These are phyloP conservation scores for Listronotus bonariensis DNA, from an alignment of 1,140 invertebrate genomes.

Conservation along the genomic window DNA sequence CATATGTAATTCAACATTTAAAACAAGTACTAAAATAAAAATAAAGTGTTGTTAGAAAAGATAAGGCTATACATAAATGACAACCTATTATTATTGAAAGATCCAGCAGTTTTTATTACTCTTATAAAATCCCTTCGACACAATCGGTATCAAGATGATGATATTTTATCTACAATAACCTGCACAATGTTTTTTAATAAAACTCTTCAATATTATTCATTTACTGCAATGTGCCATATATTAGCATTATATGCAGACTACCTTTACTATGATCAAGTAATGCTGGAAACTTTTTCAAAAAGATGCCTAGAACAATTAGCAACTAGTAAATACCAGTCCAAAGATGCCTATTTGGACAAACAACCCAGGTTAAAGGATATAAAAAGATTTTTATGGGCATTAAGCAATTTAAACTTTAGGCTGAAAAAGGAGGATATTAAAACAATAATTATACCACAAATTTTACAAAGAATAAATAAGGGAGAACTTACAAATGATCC, in stretches of 20 bases:
- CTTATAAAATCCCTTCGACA: constrained; percentile 52
- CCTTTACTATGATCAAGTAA: constrained; percentile 50
- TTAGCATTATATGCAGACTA: constrained; percentile 52
- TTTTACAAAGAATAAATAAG: constrained; percentile 39
- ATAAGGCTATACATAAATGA: constrained; percentile 45
- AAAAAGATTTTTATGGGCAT: constrained; percentile 50
- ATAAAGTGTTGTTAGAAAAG: constrained; percentile 43
- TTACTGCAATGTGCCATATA: constrained; percentile 50
- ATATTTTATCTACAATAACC: constrained; percentile 50
- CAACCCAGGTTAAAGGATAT: constrained; percentile 51
- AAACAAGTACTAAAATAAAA: constrained; percentile 52
- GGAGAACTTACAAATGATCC: constrained; percentile 43
- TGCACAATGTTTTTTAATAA: constrained; percentile 53
- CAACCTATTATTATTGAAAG: constrained; percentile 49
- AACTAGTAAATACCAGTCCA: constrained; percentile 30
- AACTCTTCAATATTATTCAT: constrained; percentile 48
- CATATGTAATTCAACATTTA: constrained; percentile 52
- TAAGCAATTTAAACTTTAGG: constrained; percentile 46
- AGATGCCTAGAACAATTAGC: constrained; percentile 40
- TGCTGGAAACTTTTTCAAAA: constrained; percentile 45
- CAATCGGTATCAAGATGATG: constrained; percentile 51
- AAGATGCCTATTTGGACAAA: constrained; percentile 37
- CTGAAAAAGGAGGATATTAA: constrained; percentile 35
- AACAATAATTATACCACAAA: constrained; percentile 44
- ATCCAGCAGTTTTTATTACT: constrained; percentile 50